Evolutionary conservation across 2,797 vertebrate genomes (phyloP), one percentile per base, ranked within the genome.

Genomic region (Natrix natrix): DNA sequence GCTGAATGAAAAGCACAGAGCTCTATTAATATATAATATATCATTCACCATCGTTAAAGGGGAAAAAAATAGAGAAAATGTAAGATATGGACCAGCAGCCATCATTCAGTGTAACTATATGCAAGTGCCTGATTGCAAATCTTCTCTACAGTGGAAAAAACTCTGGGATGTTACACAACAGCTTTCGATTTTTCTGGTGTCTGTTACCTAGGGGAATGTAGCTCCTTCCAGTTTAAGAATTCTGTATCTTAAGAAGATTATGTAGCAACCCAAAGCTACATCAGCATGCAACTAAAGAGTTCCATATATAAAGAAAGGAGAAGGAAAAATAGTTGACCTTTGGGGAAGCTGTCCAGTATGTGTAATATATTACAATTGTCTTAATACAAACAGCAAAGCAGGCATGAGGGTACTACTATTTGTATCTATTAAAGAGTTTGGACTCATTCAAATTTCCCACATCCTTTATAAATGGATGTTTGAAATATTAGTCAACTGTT

Each of bases 111-210:
- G 14, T 88, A 88, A 12, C 93, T 83, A 86, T 2, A 95, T 90
- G 20, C 95, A 96, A 95, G 93, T 96, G 96, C 96, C 96, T 95
- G 92, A 92, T 69, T 94, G 96, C 92, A 91, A 95, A 97, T 97
- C 32, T 11, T 16, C 3, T 78, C n/a, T 26, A 22, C 28, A 90
- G 37, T 5, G 28, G 48, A 54, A 90, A 22, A 91, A 87, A 37
- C 6, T 22, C 48, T 2, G 11, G 66, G 43, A 91, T 37, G 5
- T 86, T 11, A 7, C 13, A n/a, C 16, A 69, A n/a, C 28, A 83
- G 37, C 7, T 55, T 61, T 61, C 28, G 54, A 3, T 52, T 32
- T 91, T 54, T 48, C 90, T 86, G n/a, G 28, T 52, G 20, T 28
- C 0, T 57, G 7, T 37, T 17, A 17, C 48, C 8, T 32, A 61